phyloP scores from a whole-genome alignment of 2,113 vertebrate species.

The Eclectus roratus region DNA sequence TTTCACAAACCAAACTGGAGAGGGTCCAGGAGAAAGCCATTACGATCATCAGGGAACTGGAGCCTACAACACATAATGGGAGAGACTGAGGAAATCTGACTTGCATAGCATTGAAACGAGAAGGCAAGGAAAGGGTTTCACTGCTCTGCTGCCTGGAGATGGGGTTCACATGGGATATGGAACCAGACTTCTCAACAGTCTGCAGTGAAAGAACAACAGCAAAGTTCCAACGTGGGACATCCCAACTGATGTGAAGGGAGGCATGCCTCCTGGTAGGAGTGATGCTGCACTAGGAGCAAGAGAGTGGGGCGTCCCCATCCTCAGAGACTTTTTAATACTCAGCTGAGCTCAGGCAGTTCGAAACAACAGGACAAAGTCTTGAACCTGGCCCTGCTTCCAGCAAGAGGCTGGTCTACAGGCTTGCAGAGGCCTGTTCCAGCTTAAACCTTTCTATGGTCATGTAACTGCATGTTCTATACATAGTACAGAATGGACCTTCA shows the following conservation, averaged over 20 bases:
- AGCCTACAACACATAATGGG: background rate
- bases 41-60: background rate
- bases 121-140: background rate
- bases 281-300: background rate
- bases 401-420: background rate
- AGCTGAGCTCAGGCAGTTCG: background rate
- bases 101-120: background rate
- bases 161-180: background rate
- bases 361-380: background rate
- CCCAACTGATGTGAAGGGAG: background rate
- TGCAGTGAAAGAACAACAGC: background rate
- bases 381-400: background rate
- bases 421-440: background rate
- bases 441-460: background rate
- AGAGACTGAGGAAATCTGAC: background rate
- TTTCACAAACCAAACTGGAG: background rate
- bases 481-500: fast-evolving
- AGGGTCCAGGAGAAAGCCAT: background rate
- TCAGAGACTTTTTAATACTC: background rate
- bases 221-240: background rate
- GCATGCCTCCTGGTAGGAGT: fast-evolving
- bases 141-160: background rate
- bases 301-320: background rate
- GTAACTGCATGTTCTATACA: background rate
- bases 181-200: background rate